Evolutionary conservation across 2,113 vertebrate genomes (phyloP), one percentile per base, ranked within the genome.

Genomic region (Tupaia tana): DNA sequence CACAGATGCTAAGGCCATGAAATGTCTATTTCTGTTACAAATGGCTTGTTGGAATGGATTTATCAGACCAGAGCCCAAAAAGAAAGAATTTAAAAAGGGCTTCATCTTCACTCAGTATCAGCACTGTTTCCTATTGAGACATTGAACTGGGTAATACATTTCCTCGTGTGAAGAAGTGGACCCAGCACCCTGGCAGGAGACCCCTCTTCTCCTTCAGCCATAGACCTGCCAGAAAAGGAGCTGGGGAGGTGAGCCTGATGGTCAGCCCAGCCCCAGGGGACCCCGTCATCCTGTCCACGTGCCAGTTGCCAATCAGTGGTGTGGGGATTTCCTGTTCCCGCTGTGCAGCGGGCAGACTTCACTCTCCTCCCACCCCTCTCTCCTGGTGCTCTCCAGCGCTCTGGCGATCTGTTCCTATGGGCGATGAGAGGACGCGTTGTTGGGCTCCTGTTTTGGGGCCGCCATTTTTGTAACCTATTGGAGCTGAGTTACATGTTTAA

Each of bases 101-200:
- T 86, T 67, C 58, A 0, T 69, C 25, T 6, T 73, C 89, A 52
- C 19, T 73, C 80, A 56, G 9, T 73, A 43, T 59, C 43, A 43
- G 67, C 24, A 8, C 56, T n/a, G 10, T 86, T 63, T 87, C 77
- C 94, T 85, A 7, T 86, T 8, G 61, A 95, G 95, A 34, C 91
- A 6, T 63, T 78, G 84, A 54, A 86, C 92, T 81, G 73, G 96
- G 87, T 94, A 90, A 96, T 34, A 19, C 87, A 8, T 97, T 94
- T 96, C 95, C 96, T 96, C 90, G 27, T 85, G 78, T 97, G 89
- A 95, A 97, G 95, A 96, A 97, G 96, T 93, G 70, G 96, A 94
- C 70, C 31, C 87, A 84, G 71, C 86, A 6, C 95, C 91, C 80
- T 94, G 58, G 83, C 31, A 71, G 80, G 96, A 94, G 11, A 89